A percentile compares a stretch with the other conserved stretches of the same genome.
Evolutionary conservation across 2,113 vertebrate species (phyloP).

Genomic region (Salvelinus namaycush): DNA sequence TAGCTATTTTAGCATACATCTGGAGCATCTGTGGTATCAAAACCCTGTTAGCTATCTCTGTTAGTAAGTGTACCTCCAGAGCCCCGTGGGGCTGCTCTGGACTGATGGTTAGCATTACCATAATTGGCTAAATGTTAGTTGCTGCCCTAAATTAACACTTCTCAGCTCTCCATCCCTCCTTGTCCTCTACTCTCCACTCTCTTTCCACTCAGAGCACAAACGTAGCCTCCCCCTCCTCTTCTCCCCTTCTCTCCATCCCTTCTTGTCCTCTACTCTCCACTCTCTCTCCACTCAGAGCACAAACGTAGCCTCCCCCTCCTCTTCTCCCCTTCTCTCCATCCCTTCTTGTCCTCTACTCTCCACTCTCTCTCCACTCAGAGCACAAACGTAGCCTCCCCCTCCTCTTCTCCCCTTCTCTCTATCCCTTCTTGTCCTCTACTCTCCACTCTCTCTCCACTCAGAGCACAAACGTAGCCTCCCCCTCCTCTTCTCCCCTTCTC

Average conservation of each 20-base stretch:
- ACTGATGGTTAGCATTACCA: constrained; percentile 75
- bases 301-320: constrained; percentile 1
- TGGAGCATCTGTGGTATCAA: too few relatives aligned
- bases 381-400: too few relatives aligned
- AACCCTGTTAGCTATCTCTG: too few relatives aligned
- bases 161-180: constrained; percentile 28
- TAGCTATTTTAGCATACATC: neutral
- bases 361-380: neutral
- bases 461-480: too few relatives aligned
- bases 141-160: constrained; percentile 65
- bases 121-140: constrained; percentile 79
- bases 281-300: neutral
- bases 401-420: too few relatives aligned
- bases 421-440: neutral
- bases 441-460: neutral
- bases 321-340: neutral
- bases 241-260: neutral
- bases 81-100: constrained; percentile 51
- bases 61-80: neutral
- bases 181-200: neutral
- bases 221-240: neutral
- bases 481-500: too few relatives aligned
- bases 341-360: neutral
- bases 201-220: neutral
- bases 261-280: too few relatives aligned